Base-by-base conservation (phyloP, 1,140 invertebrate species). In the Leptinotarsa texana region DNA sequence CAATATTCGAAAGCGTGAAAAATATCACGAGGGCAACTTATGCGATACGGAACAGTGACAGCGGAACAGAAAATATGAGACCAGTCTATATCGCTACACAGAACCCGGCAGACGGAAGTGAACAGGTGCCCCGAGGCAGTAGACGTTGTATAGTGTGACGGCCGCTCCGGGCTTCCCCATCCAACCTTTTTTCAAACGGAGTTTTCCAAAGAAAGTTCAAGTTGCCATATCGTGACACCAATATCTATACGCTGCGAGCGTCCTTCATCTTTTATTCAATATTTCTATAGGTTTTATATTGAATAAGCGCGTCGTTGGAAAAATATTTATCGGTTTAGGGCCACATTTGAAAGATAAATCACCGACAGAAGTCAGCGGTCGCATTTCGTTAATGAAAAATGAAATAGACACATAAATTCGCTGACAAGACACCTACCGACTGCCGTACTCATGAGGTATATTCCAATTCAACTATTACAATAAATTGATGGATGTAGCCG, bases 141-240 rank as follows among this genome's bases (percentile, higher is more conserved):
- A 70, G 69, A 49, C 69, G 33, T 21, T 49, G 47, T 69, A 69
- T 69, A 70, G 48, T 70, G 11, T 33, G 66, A 68, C 33, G 66
- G 24, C 66, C 42, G 24, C 33, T 68, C 42, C 24, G 3, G 33
- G 24, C 33, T 51, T 21, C 69, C 33, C 49, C 11, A 21, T 21
- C 69, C 69, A 48, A 15, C 49, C 69, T 48, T 70, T 24, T 70
- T 70, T 70, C 11, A 42, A 27, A 68, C 24, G 42, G 66, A 68
- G 66, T 68, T 70, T 70, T 24, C 69, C 48, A 57, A 70, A 61
- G 51, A 70, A 70, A 51, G 18, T 70, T 61, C 47, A 48, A 70
- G 69, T 70, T 70, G 69, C 69, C 69, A 70, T 70, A 70, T 70
- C 69, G 69, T 61, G 69, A 70, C 69, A 70, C 69, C 69, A 70